Conservation (phyloP, 2,113 vertebrate species). For the Ariopsis seemanni region DNA sequence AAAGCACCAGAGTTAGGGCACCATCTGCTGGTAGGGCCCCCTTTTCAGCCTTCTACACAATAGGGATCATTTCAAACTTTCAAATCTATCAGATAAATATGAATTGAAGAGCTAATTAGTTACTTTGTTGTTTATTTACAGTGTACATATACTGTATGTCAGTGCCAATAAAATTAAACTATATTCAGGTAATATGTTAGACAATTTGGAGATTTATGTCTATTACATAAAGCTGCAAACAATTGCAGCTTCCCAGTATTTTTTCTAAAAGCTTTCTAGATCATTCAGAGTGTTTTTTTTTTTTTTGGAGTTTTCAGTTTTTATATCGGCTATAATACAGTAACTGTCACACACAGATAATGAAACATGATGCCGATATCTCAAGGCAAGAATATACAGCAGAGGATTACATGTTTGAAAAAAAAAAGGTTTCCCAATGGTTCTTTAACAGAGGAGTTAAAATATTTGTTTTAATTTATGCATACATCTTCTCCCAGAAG, state of each 20-base stretch:
- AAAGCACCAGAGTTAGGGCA: conserved; percentile 53
- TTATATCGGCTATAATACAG: neutral
- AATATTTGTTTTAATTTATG: neutral
- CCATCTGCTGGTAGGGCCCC: conserved; percentile 60
- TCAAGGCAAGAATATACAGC: neutral
- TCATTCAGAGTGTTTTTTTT: neutral
- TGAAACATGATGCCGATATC: neutral
- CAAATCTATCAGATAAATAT: neutral
- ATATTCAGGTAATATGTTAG: neutral
- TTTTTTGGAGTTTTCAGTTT: neutral
- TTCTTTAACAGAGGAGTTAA: neutral
- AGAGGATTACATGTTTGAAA: neutral
- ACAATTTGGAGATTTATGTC: neutral
- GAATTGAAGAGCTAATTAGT: neutral
- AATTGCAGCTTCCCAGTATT: neutral
- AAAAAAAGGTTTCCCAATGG: neutral
- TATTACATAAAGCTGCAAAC: neutral
- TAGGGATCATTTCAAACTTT: neutral
- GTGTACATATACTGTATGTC: neutral
- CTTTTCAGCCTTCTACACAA: neutral
- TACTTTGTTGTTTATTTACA: neutral
- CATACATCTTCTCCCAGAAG: neutral
- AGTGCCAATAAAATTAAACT: neutral
- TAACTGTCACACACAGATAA: neutral
- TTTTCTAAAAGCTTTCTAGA: neutral